Evolutionary conservation across 2,797 vertebrate genomes (phyloP).

Genomic region (Zenarchopterus dispar): DNA sequence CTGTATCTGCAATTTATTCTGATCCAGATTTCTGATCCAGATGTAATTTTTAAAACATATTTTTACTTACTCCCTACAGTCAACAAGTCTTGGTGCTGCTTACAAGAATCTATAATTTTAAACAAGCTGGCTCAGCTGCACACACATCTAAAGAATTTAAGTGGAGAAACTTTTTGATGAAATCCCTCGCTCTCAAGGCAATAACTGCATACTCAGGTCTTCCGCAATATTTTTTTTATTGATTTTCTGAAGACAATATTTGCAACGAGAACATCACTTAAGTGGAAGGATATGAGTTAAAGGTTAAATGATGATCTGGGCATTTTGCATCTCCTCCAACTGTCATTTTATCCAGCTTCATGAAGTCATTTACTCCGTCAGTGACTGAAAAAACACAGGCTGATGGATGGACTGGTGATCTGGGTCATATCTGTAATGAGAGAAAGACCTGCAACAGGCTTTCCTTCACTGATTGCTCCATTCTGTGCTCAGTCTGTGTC

Average conservation of each 20-base stretch:
- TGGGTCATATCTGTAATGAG: slow-evolving; percentile 61
- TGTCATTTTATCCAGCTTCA: slow-evolving; percentile 55
- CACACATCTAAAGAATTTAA: slow-evolving; percentile 6
- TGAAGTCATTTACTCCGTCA: slow-evolving; percentile 47
- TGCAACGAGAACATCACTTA: slow-evolving; percentile 56
- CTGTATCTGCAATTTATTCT: not conserved
- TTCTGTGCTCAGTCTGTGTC: slow-evolving; percentile 29
- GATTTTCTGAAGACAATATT: slow-evolving; percentile 57
- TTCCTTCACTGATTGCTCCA: slow-evolving; percentile 44
- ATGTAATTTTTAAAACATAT: slow-evolving; percentile 2
- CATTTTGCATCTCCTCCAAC: slow-evolving; percentile 53
- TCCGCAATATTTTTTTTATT: slow-evolving; percentile 38
- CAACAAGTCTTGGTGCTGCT: not conserved
- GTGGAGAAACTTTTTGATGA: slow-evolving; percentile 27
- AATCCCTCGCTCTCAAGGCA: slow-evolving; percentile 29
- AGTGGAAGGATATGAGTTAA: slow-evolving; percentile 54
- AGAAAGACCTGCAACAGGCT: slow-evolving; percentile 37
- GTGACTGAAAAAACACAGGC: slow-evolving; percentile 56
- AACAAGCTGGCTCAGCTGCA: slow-evolving; percentile 1
- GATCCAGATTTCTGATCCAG: not conserved
- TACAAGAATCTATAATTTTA: not conserved
- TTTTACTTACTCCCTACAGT: not conserved
- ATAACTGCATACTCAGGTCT: slow-evolving; percentile 32
- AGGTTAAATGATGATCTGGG: slow-evolving; percentile 64
- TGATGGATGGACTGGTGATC: slow-evolving; percentile 60